These are phyloP conservation scores for Oeneis ivallda DNA, from an alignment of 2,888 invertebrate species.

Conservation along the genomic window DNA sequence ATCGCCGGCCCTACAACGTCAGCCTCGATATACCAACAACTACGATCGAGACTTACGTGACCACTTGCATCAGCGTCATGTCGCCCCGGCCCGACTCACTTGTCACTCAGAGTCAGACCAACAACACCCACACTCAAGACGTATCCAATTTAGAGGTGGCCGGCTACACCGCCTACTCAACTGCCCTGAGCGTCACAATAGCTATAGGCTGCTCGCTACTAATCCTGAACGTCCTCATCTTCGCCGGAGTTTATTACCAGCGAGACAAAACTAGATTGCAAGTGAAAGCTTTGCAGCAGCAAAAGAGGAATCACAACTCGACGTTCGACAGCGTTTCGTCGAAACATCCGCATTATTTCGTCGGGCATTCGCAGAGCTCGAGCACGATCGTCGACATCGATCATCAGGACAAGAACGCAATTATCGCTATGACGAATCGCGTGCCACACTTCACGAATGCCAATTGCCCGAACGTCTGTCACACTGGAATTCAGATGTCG, in stretches of 20 bases:
- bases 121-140: conserved; percentile 87
- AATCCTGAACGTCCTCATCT: conserved; percentile 90
- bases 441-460: conserved; percentile 74
- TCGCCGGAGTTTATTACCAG: conserved; percentile 93
- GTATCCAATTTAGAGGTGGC: conserved; percentile 90
- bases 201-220: conserved; percentile 91
- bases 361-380: conserved; percentile 89
- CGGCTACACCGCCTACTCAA: conserved; percentile 88
- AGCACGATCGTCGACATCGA: conserved; percentile 93
- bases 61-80: conserved; percentile 86
- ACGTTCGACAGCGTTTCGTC: conserved; percentile 82
- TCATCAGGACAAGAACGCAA: conserved; percentile 85
- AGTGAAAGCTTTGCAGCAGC: conserved; percentile 87
- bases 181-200: conserved; percentile 88
- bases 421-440: conserved; percentile 76
- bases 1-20: conserved; percentile 83
- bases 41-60: conserved; percentile 84
- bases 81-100: conserved; percentile 85
- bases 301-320: conserved; percentile 83
- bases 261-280: conserved; percentile 89
- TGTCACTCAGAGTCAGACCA: conserved; percentile 72
- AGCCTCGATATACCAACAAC: conserved; percentile 78
- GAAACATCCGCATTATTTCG: conserved; percentile 90
- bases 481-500: conserved; percentile 82
- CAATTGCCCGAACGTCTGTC: conserved; percentile 82